Percentiles rank a stretch among this genome's conserved stretches.
Conservation (phyloP, 2,888 invertebrate genomes). For the Drosophila kuntzei region DNA sequence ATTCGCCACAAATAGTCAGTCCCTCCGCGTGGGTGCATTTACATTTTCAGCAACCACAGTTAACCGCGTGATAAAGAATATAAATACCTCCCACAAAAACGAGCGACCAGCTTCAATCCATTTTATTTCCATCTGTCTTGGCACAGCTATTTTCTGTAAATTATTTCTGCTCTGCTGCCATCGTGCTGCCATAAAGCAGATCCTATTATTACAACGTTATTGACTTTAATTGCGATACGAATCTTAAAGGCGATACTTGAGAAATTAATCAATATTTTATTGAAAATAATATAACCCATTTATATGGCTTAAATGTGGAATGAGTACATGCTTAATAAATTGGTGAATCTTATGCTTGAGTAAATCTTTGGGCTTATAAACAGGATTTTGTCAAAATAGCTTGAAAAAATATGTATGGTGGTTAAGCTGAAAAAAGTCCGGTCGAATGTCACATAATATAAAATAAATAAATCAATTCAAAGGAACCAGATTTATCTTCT, state of each 20-base stretch:
- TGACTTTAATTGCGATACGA: conserved; percentile 34
- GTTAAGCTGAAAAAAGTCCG: neutral
- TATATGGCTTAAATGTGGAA: neutral
- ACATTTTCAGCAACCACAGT: conserved; percentile 25
- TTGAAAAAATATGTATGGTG: neutral
- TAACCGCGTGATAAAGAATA: conserved; percentile 36
- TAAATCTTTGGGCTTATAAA: neutral
- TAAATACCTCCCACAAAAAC: conserved; percentile 29
- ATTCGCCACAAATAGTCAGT: conserved; percentile 5
- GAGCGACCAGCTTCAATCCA: conserved; percentile 24
- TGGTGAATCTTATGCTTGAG: conserved; percentile 4
- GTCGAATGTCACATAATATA: neutral
- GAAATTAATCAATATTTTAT: conserved; percentile 42
- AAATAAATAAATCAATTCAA: neutral
- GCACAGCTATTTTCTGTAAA: conserved; percentile 42
- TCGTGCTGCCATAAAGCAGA: conserved; percentile 2
- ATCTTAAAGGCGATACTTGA: conserved; percentile 21
- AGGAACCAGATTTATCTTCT: neutral
- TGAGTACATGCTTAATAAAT: conserved; percentile 39
- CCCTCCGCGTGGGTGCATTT: conserved; percentile 31
- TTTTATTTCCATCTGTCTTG: conserved; percentile 26
- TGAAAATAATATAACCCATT: conserved; percentile 5
- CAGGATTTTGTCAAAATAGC: neutral
- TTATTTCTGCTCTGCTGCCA: conserved; percentile 53
- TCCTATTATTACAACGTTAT: conserved; percentile 1